A percentile compares a stretch with the other conserved stretches of the same genome.
phyloP scores from a whole-genome alignment of 2,113 vertebrate genomes.

The Zapus hudsonius region DNA sequence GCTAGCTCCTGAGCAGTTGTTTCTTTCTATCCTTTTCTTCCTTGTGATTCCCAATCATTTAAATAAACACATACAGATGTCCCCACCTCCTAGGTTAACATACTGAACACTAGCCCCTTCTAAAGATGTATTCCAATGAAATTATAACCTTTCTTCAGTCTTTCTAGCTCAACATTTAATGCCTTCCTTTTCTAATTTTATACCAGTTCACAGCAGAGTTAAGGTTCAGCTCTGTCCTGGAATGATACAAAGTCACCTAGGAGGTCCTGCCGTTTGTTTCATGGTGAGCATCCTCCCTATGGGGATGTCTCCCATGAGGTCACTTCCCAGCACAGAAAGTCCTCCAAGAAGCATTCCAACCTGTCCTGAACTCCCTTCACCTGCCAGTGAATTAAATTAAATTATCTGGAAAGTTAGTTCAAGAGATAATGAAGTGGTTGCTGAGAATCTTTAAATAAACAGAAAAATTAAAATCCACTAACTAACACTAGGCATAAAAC shows the following conservation, averaged over 20 bases:
- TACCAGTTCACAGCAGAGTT: slow-evolving; percentile 42
- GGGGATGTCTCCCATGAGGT: neutral
- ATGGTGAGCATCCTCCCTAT: neutral
- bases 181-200: slow-evolving; percentile 53
- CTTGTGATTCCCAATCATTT: slow-evolving; percentile 60
- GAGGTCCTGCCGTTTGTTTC: slow-evolving; percentile 30
- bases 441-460: slow-evolving; percentile 34
- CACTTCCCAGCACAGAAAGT: slow-evolving; percentile 31
- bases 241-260: slow-evolving; percentile 9
- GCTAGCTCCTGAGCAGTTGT: slow-evolving; percentile 48
- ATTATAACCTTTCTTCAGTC: slow-evolving; percentile 36
- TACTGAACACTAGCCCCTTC: slow-evolving; percentile 15
- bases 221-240: neutral
- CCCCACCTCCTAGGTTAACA: neutral
- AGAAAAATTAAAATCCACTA: slow-evolving; percentile 58
- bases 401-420: slow-evolving; percentile 36
- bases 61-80: slow-evolving; percentile 45
- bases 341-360: neutral
- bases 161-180: slow-evolving; percentile 60
- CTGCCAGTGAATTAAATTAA: neutral
- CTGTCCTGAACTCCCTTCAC: neutral
- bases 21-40: slow-evolving; percentile 41
- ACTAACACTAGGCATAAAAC: slow-evolving; percentile 13
- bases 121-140: slow-evolving; percentile 54
- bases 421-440: neutral